A percentile compares a stretch with the other conserved stretches of the same genome.
Evolutionary conservation across 2,888 invertebrate genomes (phyloP).

Genomic region (Drosophila gaucha): DNA sequence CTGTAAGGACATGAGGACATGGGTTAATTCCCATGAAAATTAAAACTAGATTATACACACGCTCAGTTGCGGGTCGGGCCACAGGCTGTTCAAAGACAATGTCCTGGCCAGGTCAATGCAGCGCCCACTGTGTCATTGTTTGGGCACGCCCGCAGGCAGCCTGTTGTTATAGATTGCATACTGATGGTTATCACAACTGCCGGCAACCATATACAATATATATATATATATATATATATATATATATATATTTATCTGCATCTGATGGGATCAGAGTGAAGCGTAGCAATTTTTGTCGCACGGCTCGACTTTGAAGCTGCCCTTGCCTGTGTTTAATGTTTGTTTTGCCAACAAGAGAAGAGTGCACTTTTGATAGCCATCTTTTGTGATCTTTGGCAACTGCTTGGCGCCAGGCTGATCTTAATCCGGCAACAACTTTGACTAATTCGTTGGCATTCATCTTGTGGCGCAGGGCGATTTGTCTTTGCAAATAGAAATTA

Average conservation of each 20-base stretch:
- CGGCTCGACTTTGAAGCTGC: slow-evolving; percentile 67
- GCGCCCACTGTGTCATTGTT: slow-evolving; percentile 81
- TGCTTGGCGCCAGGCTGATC: slow-evolving; percentile 54
- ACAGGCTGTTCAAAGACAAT: not conserved
- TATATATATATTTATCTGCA: slow-evolving; percentile 27
- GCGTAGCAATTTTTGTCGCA: slow-evolving; percentile 73
- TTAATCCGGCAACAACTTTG: slow-evolving; percentile 25
- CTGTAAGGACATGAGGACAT: slow-evolving; percentile 47
- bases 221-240: slow-evolving; percentile 16
- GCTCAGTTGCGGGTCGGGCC: slow-evolving; percentile 23
- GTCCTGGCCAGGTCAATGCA: slow-evolving; percentile 56
- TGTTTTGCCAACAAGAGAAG: slow-evolving; percentile 77
- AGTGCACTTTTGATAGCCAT: slow-evolving; percentile 46
- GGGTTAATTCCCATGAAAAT: slow-evolving; percentile 79
- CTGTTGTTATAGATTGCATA: slow-evolving; percentile 69
- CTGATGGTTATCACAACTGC: slow-evolving; percentile 63
- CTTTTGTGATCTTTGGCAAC: slow-evolving; percentile 60
- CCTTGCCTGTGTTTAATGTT: slow-evolving; percentile 27
- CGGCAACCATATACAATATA: too few species aligned
- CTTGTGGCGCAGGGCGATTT: slow-evolving; percentile 29
- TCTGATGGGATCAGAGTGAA: slow-evolving; percentile 60
- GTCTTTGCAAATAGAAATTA: slow-evolving; percentile 44
- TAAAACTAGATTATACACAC: slow-evolving; percentile 79
- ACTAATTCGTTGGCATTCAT: slow-evolving; percentile 53
- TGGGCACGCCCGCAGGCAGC: slow-evolving; percentile 69